These are phyloP conservation scores for Thereuonema tuberculata DNA, from an alignment of 1,140 invertebrate genomes.

Conservation along the genomic window DNA sequence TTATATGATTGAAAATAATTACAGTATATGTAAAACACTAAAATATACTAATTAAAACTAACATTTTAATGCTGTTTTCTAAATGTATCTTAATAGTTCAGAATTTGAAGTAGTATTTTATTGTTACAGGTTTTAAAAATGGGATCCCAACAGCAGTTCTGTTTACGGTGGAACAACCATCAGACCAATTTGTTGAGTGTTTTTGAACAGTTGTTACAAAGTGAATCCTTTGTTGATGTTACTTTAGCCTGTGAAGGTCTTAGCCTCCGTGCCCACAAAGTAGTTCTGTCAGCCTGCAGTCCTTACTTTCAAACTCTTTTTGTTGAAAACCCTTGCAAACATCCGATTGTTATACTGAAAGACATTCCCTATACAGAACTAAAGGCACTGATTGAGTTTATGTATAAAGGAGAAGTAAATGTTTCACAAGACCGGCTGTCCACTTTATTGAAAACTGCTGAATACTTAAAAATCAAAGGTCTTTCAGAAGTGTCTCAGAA, in stretches of 20 bases:
- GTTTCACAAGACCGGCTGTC: slow-evolving; percentile 67
- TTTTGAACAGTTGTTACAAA: slow-evolving; percentile 40
- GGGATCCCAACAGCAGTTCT: slow-evolving; percentile 71
- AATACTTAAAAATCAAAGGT: slow-evolving; percentile 52
- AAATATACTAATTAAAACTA: too few relatives aligned
- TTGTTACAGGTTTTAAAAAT: too few relatives aligned
- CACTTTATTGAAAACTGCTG: slow-evolving; percentile 66
- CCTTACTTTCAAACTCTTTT: slow-evolving; percentile 80
- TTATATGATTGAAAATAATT: too few relatives aligned
- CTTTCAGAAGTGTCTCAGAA: slow-evolving; percentile 20
- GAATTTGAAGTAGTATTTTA: background rate
- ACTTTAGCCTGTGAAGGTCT: slow-evolving; percentile 43
- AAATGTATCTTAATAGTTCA: too few relatives aligned
- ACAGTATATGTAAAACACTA: too few relatives aligned
- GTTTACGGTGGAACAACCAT: slow-evolving; percentile 79
- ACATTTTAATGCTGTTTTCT: too few relatives aligned
- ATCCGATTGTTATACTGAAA: slow-evolving; percentile 79
- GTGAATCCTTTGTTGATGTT: slow-evolving; percentile 43
- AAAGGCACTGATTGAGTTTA: slow-evolving; percentile 76
- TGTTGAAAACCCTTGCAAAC: slow-evolving; percentile 80
- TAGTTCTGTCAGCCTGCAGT: slow-evolving; percentile 45
- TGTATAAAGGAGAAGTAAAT: slow-evolving; percentile 80
- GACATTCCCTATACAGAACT: slow-evolving; percentile 74
- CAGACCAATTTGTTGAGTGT: slow-evolving; percentile 68
- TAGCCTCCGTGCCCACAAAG: slow-evolving; percentile 41